These are phyloP conservation scores for Gobionotothen gibberifrons DNA, from an alignment of 2,797 vertebrate species.

Conservation along the genomic window DNA sequence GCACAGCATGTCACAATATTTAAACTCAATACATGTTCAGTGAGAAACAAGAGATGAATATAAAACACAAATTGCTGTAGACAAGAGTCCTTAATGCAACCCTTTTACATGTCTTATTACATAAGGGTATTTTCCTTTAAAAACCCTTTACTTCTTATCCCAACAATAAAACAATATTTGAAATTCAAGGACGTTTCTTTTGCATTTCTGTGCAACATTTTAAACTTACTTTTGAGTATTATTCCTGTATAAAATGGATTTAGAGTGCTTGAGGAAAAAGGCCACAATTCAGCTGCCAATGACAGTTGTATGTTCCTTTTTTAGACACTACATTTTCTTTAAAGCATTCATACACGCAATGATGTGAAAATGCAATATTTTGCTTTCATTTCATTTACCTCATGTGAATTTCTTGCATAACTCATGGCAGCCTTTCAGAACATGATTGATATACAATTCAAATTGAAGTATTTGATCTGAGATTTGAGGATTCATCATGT, in stretches of 20 bases:
- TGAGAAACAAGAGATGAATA: neutral
- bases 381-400: constrained; percentile 25
- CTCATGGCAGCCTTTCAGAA: constrained; percentile 8
- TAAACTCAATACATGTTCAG: too few species aligned
- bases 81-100: neutral
- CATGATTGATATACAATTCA: constrained; percentile 9
- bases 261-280: neutral
- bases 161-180: neutral
- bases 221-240: neutral
- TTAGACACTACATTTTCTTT: constrained; percentile 33
- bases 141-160: neutral
- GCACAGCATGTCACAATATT: neutral
- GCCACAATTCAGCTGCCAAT: neutral
- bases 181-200: neutral
- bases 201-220: neutral
- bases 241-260: neutral
- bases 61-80: neutral
- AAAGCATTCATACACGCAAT: constrained; percentile 27
- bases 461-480: constrained; percentile 17
- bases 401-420: constrained; percentile 17
- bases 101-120: neutral
- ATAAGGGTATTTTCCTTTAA: neutral
- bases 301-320: constrained; percentile 8
- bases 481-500: constrained; percentile 7
- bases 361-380: constrained; percentile 25